A percentile compares a stretch with the other conserved stretches of the same genome.
phyloP scores from a whole-genome alignment of 1,140 invertebrate species.

The Chlorops oryzae region DNA sequence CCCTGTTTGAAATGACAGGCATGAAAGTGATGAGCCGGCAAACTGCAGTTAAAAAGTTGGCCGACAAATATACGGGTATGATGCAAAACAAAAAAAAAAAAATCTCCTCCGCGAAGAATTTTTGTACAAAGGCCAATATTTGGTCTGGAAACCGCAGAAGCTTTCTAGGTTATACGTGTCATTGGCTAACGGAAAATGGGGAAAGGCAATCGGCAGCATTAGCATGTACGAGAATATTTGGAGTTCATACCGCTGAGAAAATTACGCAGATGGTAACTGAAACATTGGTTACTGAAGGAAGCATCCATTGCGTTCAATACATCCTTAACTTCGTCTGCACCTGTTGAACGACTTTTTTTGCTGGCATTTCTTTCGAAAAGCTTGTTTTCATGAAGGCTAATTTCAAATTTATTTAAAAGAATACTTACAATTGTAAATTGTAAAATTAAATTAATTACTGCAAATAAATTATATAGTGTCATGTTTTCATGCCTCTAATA shows the following conservation, averaged over 20 bases:
- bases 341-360: too few species aligned
- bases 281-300: too few species aligned
- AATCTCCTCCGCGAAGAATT: neutral
- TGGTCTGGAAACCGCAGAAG: constrained; percentile 2
- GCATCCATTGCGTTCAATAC: too few species aligned
- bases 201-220: constrained; percentile 2
- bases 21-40: constrained; percentile 4
- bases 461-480: too few species aligned
- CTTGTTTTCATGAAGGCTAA: too few species aligned
- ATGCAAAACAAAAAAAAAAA: constrained; percentile 3
- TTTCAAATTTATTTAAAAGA: too few species aligned
- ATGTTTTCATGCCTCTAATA: too few species aligned
- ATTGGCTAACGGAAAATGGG: constrained; percentile 1
- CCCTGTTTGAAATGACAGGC: neutral
- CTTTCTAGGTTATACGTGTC: neutral
- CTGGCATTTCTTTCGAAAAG: too few species aligned
- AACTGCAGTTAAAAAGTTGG: too few species aligned
- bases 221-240: constrained; percentile 2
- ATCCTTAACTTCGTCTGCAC: too few species aligned
- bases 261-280: neutral
- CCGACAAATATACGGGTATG: neutral
- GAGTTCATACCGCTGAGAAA: neutral
- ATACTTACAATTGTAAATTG: too few species aligned
- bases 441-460: too few species aligned
- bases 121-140: constrained; percentile 3